Percentiles rank a stretch among this genome's conserved stretches.
These are phyloP conservation scores for Tachina fera DNA, from an alignment of 2,888 invertebrate genomes.

Conservation along the genomic window DNA sequence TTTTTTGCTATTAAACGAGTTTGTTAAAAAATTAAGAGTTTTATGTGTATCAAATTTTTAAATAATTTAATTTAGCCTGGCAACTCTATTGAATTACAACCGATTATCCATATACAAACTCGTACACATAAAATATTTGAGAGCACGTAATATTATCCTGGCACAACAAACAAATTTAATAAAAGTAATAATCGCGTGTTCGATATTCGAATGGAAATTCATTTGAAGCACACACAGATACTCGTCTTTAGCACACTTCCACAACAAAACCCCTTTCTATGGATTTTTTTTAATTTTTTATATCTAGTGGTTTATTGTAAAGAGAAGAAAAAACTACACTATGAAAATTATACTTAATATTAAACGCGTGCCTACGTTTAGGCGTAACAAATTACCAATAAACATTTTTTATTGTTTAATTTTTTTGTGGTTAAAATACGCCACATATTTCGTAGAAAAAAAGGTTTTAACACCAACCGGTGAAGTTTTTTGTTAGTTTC, in stretches of 20 bases:
- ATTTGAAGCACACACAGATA: neutral
- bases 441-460: slow-evolving; percentile 4
- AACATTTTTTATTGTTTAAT: slow-evolving; percentile 54
- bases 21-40: no score
- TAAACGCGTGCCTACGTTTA: slow-evolving; percentile 78
- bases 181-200: slow-evolving; percentile 68
- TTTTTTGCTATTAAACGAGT: no score
- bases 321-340: slow-evolving; percentile 47
- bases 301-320: slow-evolving; percentile 24
- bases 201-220: slow-evolving; percentile 40
- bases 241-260: neutral
- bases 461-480: slow-evolving; percentile 31
- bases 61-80: neutral
- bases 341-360: slow-evolving; percentile 68
- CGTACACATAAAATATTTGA: slow-evolving; percentile 22
- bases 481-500: neutral
- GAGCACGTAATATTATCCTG: slow-evolving; percentile 49
- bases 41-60: no score
- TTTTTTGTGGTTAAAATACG: slow-evolving; percentile 46
- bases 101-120: neutral
- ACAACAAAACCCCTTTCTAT: slow-evolving; percentile 47
- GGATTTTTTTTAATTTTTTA: slow-evolving; percentile 28
- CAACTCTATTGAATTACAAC: neutral
- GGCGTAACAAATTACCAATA: slow-evolving; percentile 77
- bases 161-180: slow-evolving; percentile 19